Percentiles rank a stretch among this genome's conserved stretches.
Conservation (phyloP, 2,797 vertebrate genomes). For the Thaleichthys pacificus region DNA sequence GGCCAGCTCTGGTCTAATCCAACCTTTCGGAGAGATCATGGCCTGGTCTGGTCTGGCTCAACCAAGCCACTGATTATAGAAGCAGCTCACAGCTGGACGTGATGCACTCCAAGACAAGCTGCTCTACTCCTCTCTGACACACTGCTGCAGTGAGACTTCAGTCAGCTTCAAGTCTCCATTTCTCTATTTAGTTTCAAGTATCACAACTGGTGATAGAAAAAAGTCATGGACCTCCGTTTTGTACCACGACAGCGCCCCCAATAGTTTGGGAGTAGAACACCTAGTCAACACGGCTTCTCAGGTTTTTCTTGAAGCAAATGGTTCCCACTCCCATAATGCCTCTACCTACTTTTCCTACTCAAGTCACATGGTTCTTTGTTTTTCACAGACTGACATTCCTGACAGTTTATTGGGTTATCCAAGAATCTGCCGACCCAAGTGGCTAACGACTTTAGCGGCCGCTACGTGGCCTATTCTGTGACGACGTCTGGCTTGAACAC, state of each 20-base stretch:
- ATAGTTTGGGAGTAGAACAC: neutral
- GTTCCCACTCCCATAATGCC: neutral
- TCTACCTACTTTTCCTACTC: neutral
- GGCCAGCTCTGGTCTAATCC: neutral
- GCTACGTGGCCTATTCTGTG: conserved; percentile 31
- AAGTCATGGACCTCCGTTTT: too few species aligned
- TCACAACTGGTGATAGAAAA: neutral
- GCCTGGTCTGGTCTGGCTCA: neutral
- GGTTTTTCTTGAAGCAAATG: neutral
- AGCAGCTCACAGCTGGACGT: neutral
- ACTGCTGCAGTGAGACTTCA: neutral
- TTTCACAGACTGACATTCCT: neutral
- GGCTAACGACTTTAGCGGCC: conserved; percentile 43
- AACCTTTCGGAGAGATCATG: neutral
- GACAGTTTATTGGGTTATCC: conserved; percentile 40
- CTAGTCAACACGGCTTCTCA: neutral
- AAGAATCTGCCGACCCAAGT: conserved; percentile 34
- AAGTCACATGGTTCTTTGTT: conserved; percentile 1
- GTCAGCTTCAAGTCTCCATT: neutral
- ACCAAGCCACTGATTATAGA: neutral
- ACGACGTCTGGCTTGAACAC: neutral
- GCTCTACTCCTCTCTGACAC: neutral
- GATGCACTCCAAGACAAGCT: neutral
- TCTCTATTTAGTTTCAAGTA: neutral
- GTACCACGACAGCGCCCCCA: neutral